Evolutionary conservation across 2,888 invertebrate species (phyloP), one percentile per base, ranked within the genome.

Genomic region (Eilema sororculum): DNA sequence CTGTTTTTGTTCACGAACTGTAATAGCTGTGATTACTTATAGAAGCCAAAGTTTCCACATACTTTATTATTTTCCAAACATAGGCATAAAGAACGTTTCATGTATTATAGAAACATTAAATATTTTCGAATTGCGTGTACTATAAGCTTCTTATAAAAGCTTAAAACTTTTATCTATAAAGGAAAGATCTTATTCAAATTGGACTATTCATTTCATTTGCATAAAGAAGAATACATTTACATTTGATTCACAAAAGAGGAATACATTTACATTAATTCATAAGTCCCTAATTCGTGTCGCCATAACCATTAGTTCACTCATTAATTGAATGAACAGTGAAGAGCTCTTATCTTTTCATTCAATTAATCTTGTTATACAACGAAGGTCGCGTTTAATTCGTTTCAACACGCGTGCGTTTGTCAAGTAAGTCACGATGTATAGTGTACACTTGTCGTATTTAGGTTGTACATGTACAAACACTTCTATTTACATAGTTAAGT

Each of bases 311-410:
- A 78, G 63, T 75, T 74, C 74, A 72, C 74, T 78, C 67, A 75
- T 78, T 87, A 84, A 89, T 87, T 86, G 81, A 86, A 86, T 84
- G 85, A 86, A 83, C 83, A 81, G 85, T 81, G 82, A 83, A 73
- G 79, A 72, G 62, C 67, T 73, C 72, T 78, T 84, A 86, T 85
- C 84, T 81, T 86, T 83, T 86, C 87, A 86, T 88, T 90, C 87
- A 87, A 91, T 90, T 89, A 89, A 84, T 79, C 81, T 80, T 79
- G 78, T 79, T 80, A 79, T 82, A 83, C 78, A 73, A 84, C 79
- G 80, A 79, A 84, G 83, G 81, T 76, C 78, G 78, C 72, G 65
- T 80, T 79, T 81, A 84, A 85, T 85, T 84, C 77, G 73, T 83
- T 83, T 78, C 81, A 81, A 80, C 80, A 72, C 74, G 69, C 71